A percentile compares a stretch with the other conserved stretches of the same genome.
These are phyloP conservation scores for Xenopus tropicalis DNA, from an alignment of 2,113 vertebrate species.

Conservation along the genomic window DNA sequence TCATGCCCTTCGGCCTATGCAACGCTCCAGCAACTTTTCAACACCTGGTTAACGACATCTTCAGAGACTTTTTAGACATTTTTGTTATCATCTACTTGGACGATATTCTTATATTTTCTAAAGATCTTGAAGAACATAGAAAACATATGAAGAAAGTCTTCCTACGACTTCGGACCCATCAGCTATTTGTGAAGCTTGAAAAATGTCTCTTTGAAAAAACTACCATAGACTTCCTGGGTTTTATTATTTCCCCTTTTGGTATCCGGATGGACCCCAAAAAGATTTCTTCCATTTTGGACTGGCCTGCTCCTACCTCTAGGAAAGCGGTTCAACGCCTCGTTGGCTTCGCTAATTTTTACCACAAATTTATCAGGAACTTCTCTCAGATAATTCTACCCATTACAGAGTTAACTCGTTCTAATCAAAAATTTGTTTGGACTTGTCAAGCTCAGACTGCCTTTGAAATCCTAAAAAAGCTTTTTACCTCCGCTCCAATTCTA, in stretches of 20 bases:
- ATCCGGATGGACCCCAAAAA: background rate
- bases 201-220: too few species aligned
- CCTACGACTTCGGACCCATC: too few species aligned
- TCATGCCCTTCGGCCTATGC: background rate
- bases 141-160: too few species aligned
- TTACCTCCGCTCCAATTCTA: too few species aligned
- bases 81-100: background rate
- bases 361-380: too few species aligned
- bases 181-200: too few species aligned
- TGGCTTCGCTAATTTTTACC: background rate
- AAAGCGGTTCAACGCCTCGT: background rate
- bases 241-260: background rate
- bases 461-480: too few species aligned
- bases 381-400: too few species aligned
- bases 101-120: background rate
- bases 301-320: background rate
- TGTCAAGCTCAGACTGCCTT: too few species aligned
- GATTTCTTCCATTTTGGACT: background rate
- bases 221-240: background rate
- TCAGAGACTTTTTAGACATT: background rate
- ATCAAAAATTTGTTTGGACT: too few species aligned
- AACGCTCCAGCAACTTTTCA: background rate
- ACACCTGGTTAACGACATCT: background rate
- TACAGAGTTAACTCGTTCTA: too few species aligned
- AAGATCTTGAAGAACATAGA: too few species aligned